Evolutionary conservation across 2,113 vertebrate genomes (phyloP), one percentile per base, ranked within the genome.

Genomic region (Pungitius pungitius): DNA sequence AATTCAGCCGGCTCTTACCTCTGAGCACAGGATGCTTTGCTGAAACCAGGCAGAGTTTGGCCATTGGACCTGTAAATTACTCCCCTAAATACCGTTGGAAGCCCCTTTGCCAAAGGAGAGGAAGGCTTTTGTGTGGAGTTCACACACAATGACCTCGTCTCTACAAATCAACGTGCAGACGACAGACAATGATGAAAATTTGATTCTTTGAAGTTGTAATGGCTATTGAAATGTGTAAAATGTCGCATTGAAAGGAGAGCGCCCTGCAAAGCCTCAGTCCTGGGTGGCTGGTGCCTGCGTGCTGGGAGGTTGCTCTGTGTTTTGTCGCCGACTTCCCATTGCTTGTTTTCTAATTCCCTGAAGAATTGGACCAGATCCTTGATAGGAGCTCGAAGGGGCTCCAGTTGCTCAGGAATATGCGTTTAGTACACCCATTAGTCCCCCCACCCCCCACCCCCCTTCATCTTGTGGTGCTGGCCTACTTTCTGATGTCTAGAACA

Each of bases 201-300:
- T 96, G 95, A 97, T 96, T 96, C 96, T 97, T 97, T 97, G 96
- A 98, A 98, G 96, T 97, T 94, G 94, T 96, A 97, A 96, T 96
- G 94, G 95, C 95, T 94, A 96, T 97, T 98, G 96, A 99, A 96
- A 97, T 93, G 96, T 97, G 96, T 97, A 95, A 97, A 96, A 95
- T 97, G 94, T 95, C 93, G 91, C 89, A 95, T 94, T 97, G 96
- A 97, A 97, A 96, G 93, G 95, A 91, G 93, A 94, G 92, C 81
- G 4, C 91, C 94, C 94, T 94, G 94, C 93, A 93, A 95, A 94
- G 90, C 93, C 91, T 87, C 89, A 87, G 91, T 94, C 94, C 93
- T 96, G 96, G 96, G 96, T 96, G 97, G 96, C 91, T 96, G 94
- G 93, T 93, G 93, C 92, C 93, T 93, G 93, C 95, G 90, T 94